Evolutionary conservation across 2,888 invertebrate genomes (phyloP).

Genomic region (Drosophila fungiperda): DNA sequence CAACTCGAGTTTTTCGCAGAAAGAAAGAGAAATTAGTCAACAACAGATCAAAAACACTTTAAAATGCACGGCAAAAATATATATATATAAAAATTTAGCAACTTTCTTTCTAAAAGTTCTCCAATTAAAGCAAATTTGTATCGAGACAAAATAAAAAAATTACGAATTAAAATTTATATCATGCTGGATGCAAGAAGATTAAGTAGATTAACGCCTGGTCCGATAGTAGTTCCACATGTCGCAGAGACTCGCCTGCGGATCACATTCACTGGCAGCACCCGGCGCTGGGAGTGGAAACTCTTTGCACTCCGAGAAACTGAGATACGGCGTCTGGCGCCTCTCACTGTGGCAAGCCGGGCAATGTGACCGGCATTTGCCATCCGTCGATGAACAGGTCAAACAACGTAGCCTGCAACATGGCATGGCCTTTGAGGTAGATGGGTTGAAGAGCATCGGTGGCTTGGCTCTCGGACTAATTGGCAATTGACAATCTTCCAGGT

Average conservation of each 20-base stretch:
- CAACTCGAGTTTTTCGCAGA: slow-evolving; percentile 10
- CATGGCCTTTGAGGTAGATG: not conserved
- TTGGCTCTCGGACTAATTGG: not conserved
- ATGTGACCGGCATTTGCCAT: slow-evolving; percentile 2
- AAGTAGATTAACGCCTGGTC: not conserved
- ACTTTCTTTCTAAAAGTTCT: not conserved
- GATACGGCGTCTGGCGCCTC: slow-evolving; percentile 37
- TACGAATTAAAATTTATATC: not conserved
- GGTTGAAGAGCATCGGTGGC: not conserved
- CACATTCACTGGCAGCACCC: slow-evolving; percentile 33
- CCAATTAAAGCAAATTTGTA: not conserved
- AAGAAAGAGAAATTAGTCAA: slow-evolving; percentile 2
- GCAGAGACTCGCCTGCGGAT: slow-evolving; percentile 32
- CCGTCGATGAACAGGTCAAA: slow-evolving; percentile 6
- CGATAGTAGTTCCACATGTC: slow-evolving; percentile 34
- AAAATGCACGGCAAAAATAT: not conserved
- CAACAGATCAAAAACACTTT: not conserved
- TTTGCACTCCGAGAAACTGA: slow-evolving; percentile 57
- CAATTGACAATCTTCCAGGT: not conserved
- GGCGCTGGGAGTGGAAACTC: slow-evolving; percentile 8
- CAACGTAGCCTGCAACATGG: slow-evolving; percentile 42
- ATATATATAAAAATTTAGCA: not conserved
- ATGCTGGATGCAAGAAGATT: not conserved
- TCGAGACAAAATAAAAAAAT: not conserved
- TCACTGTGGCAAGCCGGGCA: slow-evolving; percentile 26